Evolutionary conservation across 2,797 vertebrate genomes (phyloP).

Genomic region (Myotis pilosus): DNA sequence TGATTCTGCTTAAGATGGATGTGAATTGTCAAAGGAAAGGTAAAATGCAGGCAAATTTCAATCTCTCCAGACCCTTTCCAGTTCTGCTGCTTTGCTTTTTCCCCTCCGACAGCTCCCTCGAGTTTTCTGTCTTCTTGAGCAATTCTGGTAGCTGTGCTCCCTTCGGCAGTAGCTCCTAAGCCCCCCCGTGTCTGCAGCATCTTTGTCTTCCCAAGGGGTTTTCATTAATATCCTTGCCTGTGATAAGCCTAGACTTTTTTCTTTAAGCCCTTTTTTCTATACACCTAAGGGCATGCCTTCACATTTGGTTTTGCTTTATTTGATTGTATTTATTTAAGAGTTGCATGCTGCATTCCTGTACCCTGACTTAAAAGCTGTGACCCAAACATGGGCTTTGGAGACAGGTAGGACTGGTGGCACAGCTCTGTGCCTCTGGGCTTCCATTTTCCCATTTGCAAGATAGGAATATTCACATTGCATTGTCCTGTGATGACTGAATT

Average conservation of each 20-base stretch:
- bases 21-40: slow-evolving; percentile 66
- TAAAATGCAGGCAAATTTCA: slow-evolving; percentile 41
- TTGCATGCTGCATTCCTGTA: background rate
- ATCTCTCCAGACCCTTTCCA: slow-evolving; percentile 27
- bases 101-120: slow-evolving; percentile 37
- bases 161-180: background rate
- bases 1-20: slow-evolving; percentile 58
- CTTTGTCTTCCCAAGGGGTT: background rate
- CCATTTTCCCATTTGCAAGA: background rate
- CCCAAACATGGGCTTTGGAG: background rate
- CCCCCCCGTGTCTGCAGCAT: fast-evolving
- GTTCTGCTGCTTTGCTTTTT: slow-evolving; percentile 51
- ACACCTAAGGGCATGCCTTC: background rate
- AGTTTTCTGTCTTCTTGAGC: slow-evolving; percentile 24
- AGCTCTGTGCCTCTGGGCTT: background rate
- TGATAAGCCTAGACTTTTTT: background rate
- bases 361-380: background rate
- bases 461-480: background rate
- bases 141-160: background rate
- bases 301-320: background rate
- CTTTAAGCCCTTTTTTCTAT: background rate
- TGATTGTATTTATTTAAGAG: background rate
- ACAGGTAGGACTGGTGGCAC: background rate
- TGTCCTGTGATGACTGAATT: background rate
- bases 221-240: background rate